Base-by-base conservation (phyloP, 2,888 invertebrate species). In the Synanthedon vespiformis region DNA sequence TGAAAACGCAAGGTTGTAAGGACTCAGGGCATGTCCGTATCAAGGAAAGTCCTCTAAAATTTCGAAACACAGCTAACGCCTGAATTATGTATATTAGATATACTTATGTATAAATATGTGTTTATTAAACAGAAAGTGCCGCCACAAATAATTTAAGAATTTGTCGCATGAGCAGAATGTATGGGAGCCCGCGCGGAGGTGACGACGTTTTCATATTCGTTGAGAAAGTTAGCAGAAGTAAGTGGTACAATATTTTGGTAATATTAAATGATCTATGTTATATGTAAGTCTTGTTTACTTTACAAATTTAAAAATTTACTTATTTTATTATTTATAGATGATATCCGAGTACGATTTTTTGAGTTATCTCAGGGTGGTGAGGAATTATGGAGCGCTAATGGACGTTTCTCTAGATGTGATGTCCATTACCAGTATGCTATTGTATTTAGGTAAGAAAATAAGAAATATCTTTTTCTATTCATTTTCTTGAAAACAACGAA, bases 391-490 rank as follows among this genome's bases (percentile, higher is more conserved):
- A 82, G 88, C 27, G 91, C 88, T 1, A 90, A 88, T 61, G 95
- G 92, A 0, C 88, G 88, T 52, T 96, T 96, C 67, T 89, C 91
- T 49, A 94, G 94, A 68, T 89, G 91, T 40, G 96, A 96, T 77
- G 96, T 97, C 0, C 96, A 97, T 69, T 95, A 96, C 75, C 96
- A 97, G 70, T 97, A 95, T 71, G 95, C 93, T 0, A 94, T 95
- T 56, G 94, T 92, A 0, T 93, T 95, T 64, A 90, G 87, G 92
- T 92, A 79, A 34, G 8, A 34, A 34, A 34, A 34, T 34, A 6
- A 2, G 1, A 8, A 34, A 34, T 34, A 10, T 2, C 2, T 34
- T 34, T 34, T 34, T 34, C 10, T 8, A 34, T 34, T 34, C 10
- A 34, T 34, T 10, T 34, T 8, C 34, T 8, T 34, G 34, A 34